Conservation (phyloP, 2,888 invertebrate species). For the Amphipyra berbera region DNA sequence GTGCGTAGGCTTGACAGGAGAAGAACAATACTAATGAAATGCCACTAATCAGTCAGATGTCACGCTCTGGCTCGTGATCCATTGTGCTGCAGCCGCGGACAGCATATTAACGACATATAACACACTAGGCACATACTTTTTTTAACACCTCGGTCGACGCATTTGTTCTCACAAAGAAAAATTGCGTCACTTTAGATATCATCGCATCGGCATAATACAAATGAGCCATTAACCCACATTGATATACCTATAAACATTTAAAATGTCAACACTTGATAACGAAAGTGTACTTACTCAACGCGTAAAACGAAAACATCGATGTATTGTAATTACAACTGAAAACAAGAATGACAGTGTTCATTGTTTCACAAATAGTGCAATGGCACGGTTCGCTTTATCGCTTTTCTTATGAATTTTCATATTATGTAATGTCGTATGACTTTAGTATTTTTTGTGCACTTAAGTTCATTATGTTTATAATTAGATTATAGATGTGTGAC, state of each 20-base stretch:
- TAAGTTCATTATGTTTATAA: neutral
- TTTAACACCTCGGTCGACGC: constrained; percentile 13
- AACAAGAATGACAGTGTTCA: constrained; percentile 27
- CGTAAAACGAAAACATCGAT: constrained; percentile 40
- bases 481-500: neutral
- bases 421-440: neutral
- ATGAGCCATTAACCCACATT: constrained; percentile 60
- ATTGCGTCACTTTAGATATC: constrained; percentile 46
- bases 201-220: constrained; percentile 39
- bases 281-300: constrained; percentile 9
- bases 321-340: constrained; percentile 28
- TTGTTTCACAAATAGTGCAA: constrained; percentile 50
- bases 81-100: constrained; percentile 34
- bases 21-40: constrained; percentile 46
- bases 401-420: constrained; percentile 15
- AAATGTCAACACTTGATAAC: constrained; percentile 52
- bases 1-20: constrained; percentile 24
- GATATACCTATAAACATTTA: constrained; percentile 47
- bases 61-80: constrained; percentile 37
- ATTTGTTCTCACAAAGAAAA: constrained; percentile 23
- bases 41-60: constrained; percentile 48
- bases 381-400: constrained; percentile 15
- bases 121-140: constrained; percentile 8
- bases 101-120: constrained; percentile 40
- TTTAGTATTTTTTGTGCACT: neutral